A percentile compares a stretch with the other conserved stretches of the same genome.
Conservation (phyloP, 23 tunicate species). For the Corella eumyota region DNA sequence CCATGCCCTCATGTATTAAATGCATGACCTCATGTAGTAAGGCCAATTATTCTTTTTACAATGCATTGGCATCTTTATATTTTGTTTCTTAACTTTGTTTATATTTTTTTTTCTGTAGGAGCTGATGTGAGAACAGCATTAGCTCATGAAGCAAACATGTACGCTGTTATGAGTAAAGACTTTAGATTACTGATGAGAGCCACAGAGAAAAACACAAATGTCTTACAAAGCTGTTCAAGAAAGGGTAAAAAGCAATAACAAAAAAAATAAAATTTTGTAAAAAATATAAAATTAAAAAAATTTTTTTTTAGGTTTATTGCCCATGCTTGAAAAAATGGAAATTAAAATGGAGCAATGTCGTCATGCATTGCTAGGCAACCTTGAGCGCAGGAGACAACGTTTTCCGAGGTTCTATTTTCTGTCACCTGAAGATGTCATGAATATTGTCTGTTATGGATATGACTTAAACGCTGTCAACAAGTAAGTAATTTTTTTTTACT, state of each 20-base stretch:
- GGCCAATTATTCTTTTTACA: too few relatives aligned
- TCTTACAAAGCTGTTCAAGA: slow-evolving; percentile 84
- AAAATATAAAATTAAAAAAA: neutral
- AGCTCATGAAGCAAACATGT: slow-evolving; percentile 92
- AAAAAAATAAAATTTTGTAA: neutral
- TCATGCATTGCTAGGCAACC: slow-evolving; percentile 90
- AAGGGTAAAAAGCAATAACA: slow-evolving; percentile 37
- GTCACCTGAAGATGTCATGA: slow-evolving; percentile 91
- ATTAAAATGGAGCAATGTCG: slow-evolving; percentile 78
- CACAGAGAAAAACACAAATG: slow-evolving; percentile 90
- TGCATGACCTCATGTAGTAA: too few relatives aligned
- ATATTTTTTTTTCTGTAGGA: too few relatives aligned
- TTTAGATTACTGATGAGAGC: slow-evolving; percentile 81
- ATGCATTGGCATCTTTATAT: too few relatives aligned
- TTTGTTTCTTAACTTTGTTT: too few relatives aligned
- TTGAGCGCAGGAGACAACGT: slow-evolving; percentile 76
- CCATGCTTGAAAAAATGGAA: slow-evolving; percentile 94
- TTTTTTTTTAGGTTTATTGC: slow-evolving; percentile 30
- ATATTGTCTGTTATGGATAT: slow-evolving; percentile 79
- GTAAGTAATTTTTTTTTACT: slow-evolving; percentile 21
- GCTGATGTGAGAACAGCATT: slow-evolving; percentile 85
- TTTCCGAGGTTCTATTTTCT: slow-evolving; percentile 88
- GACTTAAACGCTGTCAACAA: slow-evolving; percentile 84
- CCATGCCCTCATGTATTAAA: too few relatives aligned
- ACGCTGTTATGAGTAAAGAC: slow-evolving; percentile 94